These are phyloP conservation scores for Liolophura sinensis DNA, from an alignment of 1,140 invertebrate species.

Conservation along the genomic window DNA sequence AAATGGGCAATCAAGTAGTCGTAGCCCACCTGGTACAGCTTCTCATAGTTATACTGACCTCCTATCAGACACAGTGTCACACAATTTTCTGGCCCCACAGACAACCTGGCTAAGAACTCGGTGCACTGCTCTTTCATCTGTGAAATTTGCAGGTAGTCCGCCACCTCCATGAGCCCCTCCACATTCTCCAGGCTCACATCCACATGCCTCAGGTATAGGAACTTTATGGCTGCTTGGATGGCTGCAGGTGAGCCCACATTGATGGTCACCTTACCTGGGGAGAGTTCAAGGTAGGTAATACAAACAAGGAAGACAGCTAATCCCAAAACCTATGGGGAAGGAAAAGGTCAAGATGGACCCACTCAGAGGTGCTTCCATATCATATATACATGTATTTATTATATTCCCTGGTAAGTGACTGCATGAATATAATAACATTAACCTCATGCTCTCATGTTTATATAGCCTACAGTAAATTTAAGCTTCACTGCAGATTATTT, in stretches of 20 bases:
- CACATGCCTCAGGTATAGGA: slow-evolving; percentile 33
- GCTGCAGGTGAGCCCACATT: slow-evolving; percentile 27
- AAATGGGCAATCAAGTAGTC: slow-evolving; percentile 37
- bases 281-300: not conserved
- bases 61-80: slow-evolving; percentile 36
- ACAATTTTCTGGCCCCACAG: slow-evolving; percentile 36
- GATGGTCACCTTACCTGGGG: slow-evolving; percentile 33
- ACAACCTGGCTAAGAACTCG: slow-evolving; percentile 23
- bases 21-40: slow-evolving; percentile 32
- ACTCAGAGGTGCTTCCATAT: no score
- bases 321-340: no score
- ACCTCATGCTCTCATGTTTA: no score
- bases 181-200: slow-evolving; percentile 24
- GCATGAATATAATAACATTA: no score
- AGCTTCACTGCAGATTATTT: no score
- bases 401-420: no score
- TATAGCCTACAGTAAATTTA: no score
- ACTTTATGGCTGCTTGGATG: slow-evolving; percentile 34
- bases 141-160: slow-evolving; percentile 44
- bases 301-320: no score
- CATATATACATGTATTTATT: no score
- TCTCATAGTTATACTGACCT: slow-evolving; percentile 35
- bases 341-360: no score
- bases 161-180: slow-evolving; percentile 37
- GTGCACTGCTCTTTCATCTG: slow-evolving; percentile 35